Evolutionary conservation across 2,113 vertebrate genomes (phyloP), one percentile per base, ranked within the genome.

Genomic region (Plectropomus leopardus): DNA sequence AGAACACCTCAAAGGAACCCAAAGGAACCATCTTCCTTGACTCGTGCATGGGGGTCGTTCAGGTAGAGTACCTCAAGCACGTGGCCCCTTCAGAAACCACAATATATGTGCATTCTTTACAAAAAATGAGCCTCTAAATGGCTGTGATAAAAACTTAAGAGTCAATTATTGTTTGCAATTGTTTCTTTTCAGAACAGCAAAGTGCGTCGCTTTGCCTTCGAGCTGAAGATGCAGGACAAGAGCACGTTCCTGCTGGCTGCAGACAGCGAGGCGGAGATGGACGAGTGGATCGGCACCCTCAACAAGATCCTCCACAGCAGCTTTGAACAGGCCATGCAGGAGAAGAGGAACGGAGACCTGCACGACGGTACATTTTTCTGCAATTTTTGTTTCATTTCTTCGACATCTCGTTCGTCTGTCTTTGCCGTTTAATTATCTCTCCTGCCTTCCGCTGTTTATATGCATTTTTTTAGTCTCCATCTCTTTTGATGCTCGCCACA

Each of bases 151-250:
- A 30, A 23, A 32, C 23, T 36, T 36, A 9, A 36, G 10, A 40
- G 36, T 9, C 34, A 36, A 36, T 36, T 9, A 36, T 8, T 36
- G 34, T 36, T 36, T 36, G 1, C 36, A 40, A 2, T 17, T 44
- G 8, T 36, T 26, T 26, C 14, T 30, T 61, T 89, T 47, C 60
- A 99, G 98, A 99, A 98, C 92, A 97, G 95, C 86, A 98, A 97
- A 94, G 97, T 99, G 84, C 94, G 97, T 19, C 97, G 98, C 16
- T 99, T 98, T 76, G 97, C 97, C 6, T 99, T 99, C 80, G 98
- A 99, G 93, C 95, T 99, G 75, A 99, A 99, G 95, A 99, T 99
- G 98, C 98, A 99, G 88, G 98, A 99, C 82, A 99, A 98, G 90
- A 99, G 98, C 88, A 98, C 96, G 34, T 99, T 97, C 86, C 95